Evolutionary conservation across 2,797 vertebrate genomes (phyloP).

Genomic region (Peromyscus eremicus): DNA sequence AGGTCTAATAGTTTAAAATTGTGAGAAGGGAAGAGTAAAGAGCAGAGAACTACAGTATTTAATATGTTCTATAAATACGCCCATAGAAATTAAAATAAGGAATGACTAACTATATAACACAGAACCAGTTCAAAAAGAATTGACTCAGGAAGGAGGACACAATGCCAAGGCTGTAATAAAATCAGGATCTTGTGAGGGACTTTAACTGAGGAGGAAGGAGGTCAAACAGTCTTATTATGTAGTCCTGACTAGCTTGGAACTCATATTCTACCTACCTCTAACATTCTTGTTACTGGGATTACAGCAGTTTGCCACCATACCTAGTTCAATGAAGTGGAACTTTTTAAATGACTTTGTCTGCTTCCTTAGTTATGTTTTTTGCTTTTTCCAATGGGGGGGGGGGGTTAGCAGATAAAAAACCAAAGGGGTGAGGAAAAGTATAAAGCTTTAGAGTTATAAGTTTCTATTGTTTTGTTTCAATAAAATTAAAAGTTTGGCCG

Average conservation of each 20-base stretch:
- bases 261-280: neutral
- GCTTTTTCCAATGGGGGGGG: neutral
- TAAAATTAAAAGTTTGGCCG: neutral
- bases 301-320: too few species aligned
- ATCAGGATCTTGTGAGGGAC: neutral
- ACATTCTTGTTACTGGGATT: neutral
- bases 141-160: neutral
- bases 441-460: neutral
- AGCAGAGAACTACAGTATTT: too few species aligned
- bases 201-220: neutral
- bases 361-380: neutral
- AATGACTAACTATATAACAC: too few species aligned
- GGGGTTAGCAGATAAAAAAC: neutral
- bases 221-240: neutral
- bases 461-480: conserved; percentile 1
- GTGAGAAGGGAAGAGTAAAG: neutral
- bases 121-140: neutral
- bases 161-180: neutral
- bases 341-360: neutral
- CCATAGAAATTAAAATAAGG: too few species aligned
- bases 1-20: neutral
- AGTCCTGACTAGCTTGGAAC: neutral
- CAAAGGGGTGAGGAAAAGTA: neutral
- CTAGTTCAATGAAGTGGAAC: neutral
- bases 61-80: too few species aligned